Conservation (phyloP, 2,888 invertebrate species). For the Drosophila prostipennis region DNA sequence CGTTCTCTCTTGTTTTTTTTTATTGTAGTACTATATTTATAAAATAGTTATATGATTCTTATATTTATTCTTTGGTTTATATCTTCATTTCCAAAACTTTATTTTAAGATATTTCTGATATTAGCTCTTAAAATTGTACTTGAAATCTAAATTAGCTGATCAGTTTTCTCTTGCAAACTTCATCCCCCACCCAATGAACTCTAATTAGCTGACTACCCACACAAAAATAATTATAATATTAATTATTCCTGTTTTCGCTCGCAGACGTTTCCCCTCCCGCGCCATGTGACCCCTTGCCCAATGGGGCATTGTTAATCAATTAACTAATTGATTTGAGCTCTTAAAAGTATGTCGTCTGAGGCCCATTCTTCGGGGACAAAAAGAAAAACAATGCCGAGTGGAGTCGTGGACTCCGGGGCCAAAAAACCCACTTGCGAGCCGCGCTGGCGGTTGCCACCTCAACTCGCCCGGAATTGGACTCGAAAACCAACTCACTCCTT, state of each 20-base stretch:
- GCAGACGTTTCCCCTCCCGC: not conserved
- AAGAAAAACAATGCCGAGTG: constrained; percentile 34
- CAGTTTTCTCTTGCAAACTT: not conserved
- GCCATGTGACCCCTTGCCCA: constrained; percentile 9
- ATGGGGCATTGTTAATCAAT: constrained; percentile 73
- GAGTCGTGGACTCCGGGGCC: constrained; percentile 32
- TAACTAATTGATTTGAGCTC: constrained; percentile 80
- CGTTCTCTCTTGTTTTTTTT: too few species aligned
- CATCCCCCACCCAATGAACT: not conserved
- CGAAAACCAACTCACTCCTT: constrained; percentile 46
- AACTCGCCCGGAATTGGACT: constrained; percentile 53
- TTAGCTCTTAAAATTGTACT: not conserved
- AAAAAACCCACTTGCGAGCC: constrained; percentile 56
- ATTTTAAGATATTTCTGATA: too few species aligned
- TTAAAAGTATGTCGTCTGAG: constrained; percentile 68
- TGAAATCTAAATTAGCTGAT: not conserved
- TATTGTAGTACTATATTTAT: too few species aligned
- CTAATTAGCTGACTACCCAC: constrained; percentile 21
- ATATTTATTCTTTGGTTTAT: too few species aligned
- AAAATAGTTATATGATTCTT: too few species aligned
- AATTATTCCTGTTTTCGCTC: constrained; percentile 22
- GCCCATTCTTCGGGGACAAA: constrained; percentile 33
- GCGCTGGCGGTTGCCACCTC: constrained; percentile 64
- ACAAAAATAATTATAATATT: constrained; percentile 18
- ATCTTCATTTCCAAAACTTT: too few species aligned